Percentiles rank a stretch among this genome's conserved stretches.
These are phyloP conservation scores for Xyliphius kryptos DNA, from an alignment of 2,113 vertebrate genomes.

Conservation along the genomic window DNA sequence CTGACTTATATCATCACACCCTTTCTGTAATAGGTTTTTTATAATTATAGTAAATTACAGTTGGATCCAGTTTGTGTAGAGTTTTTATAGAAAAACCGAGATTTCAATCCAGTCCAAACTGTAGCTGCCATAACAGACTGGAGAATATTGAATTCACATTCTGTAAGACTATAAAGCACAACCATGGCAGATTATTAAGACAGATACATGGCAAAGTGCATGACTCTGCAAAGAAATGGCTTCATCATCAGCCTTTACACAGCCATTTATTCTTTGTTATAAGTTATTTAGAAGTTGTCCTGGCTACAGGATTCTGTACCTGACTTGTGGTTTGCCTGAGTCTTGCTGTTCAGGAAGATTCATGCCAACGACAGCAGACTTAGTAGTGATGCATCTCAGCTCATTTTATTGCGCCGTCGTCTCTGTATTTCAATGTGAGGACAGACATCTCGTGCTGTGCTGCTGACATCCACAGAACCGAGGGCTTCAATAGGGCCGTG, in stretches of 20 bases:
- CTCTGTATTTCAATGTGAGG: constrained; percentile 37
- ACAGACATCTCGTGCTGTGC: constrained; percentile 35
- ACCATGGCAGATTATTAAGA: too few species aligned
- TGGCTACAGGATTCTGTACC: constrained; percentile 37
- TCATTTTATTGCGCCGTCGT: constrained; percentile 41
- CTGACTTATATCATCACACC: too few species aligned
- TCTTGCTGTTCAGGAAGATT: constrained; percentile 16
- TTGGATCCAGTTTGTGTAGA: too few species aligned
- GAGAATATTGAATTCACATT: too few species aligned
- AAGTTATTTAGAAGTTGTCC: constrained; percentile 25
- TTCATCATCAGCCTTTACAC: background rate
- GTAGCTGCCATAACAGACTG: too few species aligned
- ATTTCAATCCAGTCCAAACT: too few species aligned
- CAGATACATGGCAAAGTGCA: too few species aligned
- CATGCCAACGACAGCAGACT: constrained; percentile 40
- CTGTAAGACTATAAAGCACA: too few species aligned
- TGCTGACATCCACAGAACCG: constrained; percentile 35
- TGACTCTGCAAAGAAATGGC: too few species aligned
- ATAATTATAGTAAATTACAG: too few species aligned
- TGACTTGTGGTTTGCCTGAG: constrained; percentile 41
- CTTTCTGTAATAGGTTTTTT: too few species aligned
- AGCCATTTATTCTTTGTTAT: constrained; percentile 25
- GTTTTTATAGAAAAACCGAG: too few species aligned
- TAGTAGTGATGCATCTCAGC: constrained; percentile 30
- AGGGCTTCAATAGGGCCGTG: constrained; percentile 20